Evolutionary conservation across 2,888 invertebrate genomes (phyloP).

Genomic region (Petrolisthes cinctipes): DNA sequence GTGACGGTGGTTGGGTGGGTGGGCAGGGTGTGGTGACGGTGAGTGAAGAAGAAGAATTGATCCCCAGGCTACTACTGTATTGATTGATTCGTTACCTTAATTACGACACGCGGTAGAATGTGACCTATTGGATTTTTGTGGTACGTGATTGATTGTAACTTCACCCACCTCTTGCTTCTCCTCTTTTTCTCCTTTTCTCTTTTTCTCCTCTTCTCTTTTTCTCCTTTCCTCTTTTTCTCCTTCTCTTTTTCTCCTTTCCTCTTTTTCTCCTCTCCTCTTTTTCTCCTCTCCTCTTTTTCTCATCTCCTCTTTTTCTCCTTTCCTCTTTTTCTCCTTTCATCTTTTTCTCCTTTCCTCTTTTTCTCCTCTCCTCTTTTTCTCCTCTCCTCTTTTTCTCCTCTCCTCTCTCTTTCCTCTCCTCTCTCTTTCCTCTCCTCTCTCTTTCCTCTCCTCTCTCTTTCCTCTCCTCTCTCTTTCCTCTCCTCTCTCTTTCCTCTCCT

Average conservation of each 20-base stretch:
- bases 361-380: background rate
- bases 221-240: constrained; percentile 4
- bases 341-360: background rate
- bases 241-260: constrained; percentile 11
- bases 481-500: constrained; percentile 23
- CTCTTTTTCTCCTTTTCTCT: background rate
- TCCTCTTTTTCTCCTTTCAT: background rate
- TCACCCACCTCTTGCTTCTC: background rate
- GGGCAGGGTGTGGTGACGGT: background rate
- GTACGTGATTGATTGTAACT: background rate
- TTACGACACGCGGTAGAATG: too few species aligned
- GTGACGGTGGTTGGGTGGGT: background rate
- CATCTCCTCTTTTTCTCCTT: background rate
- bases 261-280: background rate
- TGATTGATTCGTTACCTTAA: too few species aligned
- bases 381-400: constrained; percentile 4
- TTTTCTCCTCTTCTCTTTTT: background rate
- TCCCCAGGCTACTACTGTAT: too few species aligned
- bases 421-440: background rate
- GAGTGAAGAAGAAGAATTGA: too few species aligned
- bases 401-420: background rate
- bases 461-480: constrained; percentile 1
- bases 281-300: background rate
- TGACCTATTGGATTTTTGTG: background rate
- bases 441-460: background rate